A percentile compares a stretch with the other conserved stretches of the same genome.
Evolutionary conservation across 2,888 invertebrate species (phyloP).

Genomic region (Esperia sulphurella): DNA sequence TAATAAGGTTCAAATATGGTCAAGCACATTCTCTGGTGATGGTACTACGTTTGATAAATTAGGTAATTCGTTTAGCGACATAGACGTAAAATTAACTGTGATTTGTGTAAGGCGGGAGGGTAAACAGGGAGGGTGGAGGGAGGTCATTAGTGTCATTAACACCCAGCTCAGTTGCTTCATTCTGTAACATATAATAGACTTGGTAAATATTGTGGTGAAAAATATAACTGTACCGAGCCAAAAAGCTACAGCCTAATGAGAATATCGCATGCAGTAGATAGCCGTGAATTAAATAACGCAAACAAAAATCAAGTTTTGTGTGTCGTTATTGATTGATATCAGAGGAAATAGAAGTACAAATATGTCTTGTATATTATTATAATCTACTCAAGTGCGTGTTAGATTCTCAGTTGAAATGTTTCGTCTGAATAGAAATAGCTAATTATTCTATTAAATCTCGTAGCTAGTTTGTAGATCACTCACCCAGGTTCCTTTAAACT

Average conservation of each 20-base stretch:
- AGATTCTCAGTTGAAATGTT: too few species aligned
- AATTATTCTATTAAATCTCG: too few species aligned
- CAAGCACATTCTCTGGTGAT: not conserved
- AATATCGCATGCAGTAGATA: not conserved
- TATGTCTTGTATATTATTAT: too few species aligned
- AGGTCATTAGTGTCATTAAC: not conserved
- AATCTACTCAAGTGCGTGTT: too few species aligned
- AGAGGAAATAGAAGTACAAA: too few species aligned
- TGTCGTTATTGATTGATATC: too few species aligned
- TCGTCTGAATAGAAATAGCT: too few species aligned
- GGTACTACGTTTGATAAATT: conserved; percentile 5
- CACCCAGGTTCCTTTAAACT: too few species aligned
- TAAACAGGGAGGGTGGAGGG: not conserved
- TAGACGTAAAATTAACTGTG: conserved; percentile 15
- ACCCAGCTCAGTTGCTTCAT: not conserved
- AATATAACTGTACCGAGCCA: not conserved
- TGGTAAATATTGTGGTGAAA: not conserved
- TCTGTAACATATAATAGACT: not conserved
- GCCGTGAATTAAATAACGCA: not conserved
- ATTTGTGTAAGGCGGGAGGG: conserved; percentile 12
- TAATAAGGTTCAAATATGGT: too few species aligned
- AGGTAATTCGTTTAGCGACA: conserved; percentile 11
- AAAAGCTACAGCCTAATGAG: not conserved
- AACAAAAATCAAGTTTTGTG: too few species aligned
- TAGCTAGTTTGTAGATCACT: too few species aligned